Base-by-base conservation (phyloP, 2,113 vertebrate genomes). In the Theristicus caerulescens region DNA sequence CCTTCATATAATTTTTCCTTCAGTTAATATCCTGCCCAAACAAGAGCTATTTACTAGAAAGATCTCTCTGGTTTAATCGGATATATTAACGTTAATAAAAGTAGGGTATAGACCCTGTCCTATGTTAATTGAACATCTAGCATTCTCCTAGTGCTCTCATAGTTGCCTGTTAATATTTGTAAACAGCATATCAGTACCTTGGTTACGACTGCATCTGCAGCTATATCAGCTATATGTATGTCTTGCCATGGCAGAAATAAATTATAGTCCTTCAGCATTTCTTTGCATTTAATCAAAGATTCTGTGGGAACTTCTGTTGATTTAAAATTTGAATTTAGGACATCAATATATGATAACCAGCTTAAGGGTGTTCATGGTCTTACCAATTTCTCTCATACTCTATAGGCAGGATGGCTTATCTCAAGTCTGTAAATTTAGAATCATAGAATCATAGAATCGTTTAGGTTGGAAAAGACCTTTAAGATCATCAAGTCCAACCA, bases 1-100 rank as follows among this genome's bases (percentile, higher is more conserved):
- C 57, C 93, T 97, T 93, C 59, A 47, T 83, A 71, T 82, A 88
- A 92, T 95, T 91, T 97, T 94, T 86, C 52, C 93, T 85, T 94
- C 73, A 38, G 71, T 94, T 96, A 97, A 86, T 94, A 94, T 90
- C 71, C 88, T 61, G 25, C 65, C 34, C 36, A 82, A 90, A 91
- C 13, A 95, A 88, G 29, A 64, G 26, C 66, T 82, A 34, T 95
- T 94, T 95, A 65, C 94, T 94, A 72, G 32, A 82, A 93, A 59
- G 57, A 88, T 27, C 59, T 81, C 59, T 77, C 65, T 77, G 51
- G 69, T 79, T 96, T 90, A 94, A 82, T 87, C 11, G n/a, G 64
- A 74, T 73, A n/a, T 26, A 93, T 90, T 85, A 95, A 93, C 0
- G 2, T 67, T 84, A 90, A 73, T 59, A 58, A 79, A 94, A 88